phyloP scores from a whole-genome alignment of 2,888 invertebrate genomes.

The Portevinia maculata region DNA sequence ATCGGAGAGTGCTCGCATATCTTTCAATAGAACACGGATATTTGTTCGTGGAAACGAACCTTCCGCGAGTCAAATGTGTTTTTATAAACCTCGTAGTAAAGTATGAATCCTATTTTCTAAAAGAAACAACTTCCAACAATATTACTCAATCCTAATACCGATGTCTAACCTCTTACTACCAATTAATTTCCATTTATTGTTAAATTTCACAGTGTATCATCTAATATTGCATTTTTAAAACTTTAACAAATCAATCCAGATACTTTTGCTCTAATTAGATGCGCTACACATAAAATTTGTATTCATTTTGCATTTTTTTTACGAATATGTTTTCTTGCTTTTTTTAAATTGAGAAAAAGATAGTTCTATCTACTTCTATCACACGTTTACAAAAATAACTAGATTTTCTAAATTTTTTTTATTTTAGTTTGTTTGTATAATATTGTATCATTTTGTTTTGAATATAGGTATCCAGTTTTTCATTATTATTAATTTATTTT shows the following conservation, averaged over 20 bases:
- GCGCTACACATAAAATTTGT: constrained; percentile 45
- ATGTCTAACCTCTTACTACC: background rate
- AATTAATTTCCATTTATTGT: constrained; percentile 35
- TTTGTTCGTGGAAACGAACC: too few relatives aligned
- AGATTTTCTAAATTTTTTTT: constrained; percentile 41
- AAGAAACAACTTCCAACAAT: too few relatives aligned
- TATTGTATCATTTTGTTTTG: constrained; percentile 60
- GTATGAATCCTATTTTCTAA: too few relatives aligned
- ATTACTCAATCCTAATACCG: background rate
- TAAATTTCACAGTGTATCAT: constrained; percentile 38
- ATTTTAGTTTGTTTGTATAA: constrained; percentile 54
- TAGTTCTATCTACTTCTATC: constrained; percentile 68
- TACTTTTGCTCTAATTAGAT: constrained; percentile 33
- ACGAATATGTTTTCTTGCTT: constrained; percentile 14
- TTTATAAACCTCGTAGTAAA: too few relatives aligned
- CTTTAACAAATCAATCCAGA: constrained; percentile 12
- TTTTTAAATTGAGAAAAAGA: constrained; percentile 48
- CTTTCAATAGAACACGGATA: too few relatives aligned
- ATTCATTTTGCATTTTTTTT: constrained; percentile 3
- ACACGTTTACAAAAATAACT: constrained; percentile 71
- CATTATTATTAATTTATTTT: constrained; percentile 26
- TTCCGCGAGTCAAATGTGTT: too few relatives aligned
- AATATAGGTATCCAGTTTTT: constrained; percentile 67
- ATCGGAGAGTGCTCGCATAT: too few relatives aligned
- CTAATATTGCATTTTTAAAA: constrained; percentile 14